These are phyloP conservation scores for Drosophila grimshawi DNA, from an alignment of 1,140 invertebrate species.

Conservation along the genomic window DNA sequence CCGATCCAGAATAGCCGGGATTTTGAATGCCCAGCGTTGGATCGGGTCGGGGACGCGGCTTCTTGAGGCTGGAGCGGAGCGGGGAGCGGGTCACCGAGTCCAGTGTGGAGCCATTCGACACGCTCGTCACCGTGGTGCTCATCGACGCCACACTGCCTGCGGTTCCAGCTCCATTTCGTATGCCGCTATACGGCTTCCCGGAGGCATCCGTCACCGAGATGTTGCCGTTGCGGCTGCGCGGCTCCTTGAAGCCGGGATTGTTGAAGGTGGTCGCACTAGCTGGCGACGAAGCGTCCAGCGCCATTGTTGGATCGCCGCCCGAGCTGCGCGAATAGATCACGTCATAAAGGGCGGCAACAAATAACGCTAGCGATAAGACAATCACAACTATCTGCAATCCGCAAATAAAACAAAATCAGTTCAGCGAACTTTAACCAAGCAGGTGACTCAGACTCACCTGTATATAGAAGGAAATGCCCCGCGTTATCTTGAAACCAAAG, in stretches of 20 bases:
- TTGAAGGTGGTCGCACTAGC: conserved; percentile 89
- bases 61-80: conserved; percentile 92
- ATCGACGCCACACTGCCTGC: conserved; percentile 90
- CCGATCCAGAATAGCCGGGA: conserved; percentile 89
- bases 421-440: background rate
- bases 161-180: conserved; percentile 87
- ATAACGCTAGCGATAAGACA: conserved; percentile 89
- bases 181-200: conserved; percentile 91
- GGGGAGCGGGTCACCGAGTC: conserved; percentile 89
- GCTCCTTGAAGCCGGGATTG: conserved; percentile 93
- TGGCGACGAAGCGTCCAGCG: conserved; percentile 86
- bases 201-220: conserved; percentile 93
- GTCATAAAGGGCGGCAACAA: conserved; percentile 91
- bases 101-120: conserved; percentile 87
- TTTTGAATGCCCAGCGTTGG: conserved; percentile 92
- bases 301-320: conserved; percentile 91
- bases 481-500: conserved; percentile 89
- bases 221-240: conserved; percentile 86
- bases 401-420: background rate
- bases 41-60: conserved; percentile 87
- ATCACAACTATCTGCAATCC: conserved; percentile 90
- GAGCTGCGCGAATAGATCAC: conserved; percentile 88
- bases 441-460: conserved; percentile 87
- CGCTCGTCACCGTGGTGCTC: conserved; percentile 89
- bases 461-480: conserved; percentile 93